Evolutionary conservation across 2,113 vertebrate species (phyloP), one percentile per base, ranked within the genome.

Genomic region (Ahaetulla prasina): DNA sequence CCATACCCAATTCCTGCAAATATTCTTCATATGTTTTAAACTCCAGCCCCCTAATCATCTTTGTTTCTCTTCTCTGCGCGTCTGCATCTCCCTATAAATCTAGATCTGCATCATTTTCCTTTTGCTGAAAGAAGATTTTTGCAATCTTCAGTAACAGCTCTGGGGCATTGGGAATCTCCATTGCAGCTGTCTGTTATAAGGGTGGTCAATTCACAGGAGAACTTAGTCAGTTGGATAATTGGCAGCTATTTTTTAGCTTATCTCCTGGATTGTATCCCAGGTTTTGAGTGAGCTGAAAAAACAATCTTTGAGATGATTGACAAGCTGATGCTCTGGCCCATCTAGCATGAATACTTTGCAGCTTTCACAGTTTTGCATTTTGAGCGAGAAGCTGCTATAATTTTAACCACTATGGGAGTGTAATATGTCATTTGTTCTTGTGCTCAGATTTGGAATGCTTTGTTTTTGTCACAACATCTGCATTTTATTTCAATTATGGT

Each of bases 261-360:
- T 86, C 92, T 60, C 39, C 63, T 95, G 94, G 91, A 92, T 43
- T n/a, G 53, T 30, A 54, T 93, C 91, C 95, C 94, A 91, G 54
- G 23, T 74, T 92, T 86, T 50, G 93, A 4, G 30, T 50, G 55
- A 25, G 93, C 63, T 91, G 5, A 80, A 54, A 91, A 91, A 63
- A 49, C 80, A 85, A 43, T 0, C 1, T 11, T 54, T 88, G 90
- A 89, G 92, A 23, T 8, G 2, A 2, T 3, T 3, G 12, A 20
- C 11, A 0, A 0, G 18, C 10, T 3, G 43, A 57, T 60, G 45
- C 8, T 8, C 55, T 54, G 3, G 87, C 50, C 90, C 89, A 47
- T 92, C 89, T 52, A 6, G 88, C 92, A 7, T 63, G 54, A 68
- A 57, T 57, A 0, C 8, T 0, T 39, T 86, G 35, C 68, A 25